phyloP scores from a whole-genome alignment of 2,797 vertebrate genomes.

The Manis crassicaudata region DNA sequence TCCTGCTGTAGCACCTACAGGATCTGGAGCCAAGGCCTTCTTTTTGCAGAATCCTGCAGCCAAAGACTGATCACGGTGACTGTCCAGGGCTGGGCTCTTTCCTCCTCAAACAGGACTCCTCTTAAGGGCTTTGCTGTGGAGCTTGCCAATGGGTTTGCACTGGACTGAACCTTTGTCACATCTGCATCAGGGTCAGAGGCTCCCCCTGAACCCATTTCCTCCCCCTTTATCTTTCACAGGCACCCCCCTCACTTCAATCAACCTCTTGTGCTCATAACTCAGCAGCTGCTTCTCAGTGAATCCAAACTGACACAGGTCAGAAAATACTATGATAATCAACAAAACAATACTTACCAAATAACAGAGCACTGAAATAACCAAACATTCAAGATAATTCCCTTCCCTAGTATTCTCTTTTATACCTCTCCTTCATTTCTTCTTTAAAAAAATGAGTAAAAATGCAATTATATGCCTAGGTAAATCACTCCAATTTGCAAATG shows the following conservation, averaged over 20 bases:
- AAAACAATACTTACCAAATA: background rate
- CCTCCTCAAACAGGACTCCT: background rate
- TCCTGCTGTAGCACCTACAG: fast-evolving
- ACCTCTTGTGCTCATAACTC: background rate
- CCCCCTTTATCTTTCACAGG: background rate
- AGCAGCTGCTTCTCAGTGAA: background rate
- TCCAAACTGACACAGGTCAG: background rate
- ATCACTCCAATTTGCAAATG: background rate
- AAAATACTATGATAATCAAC: background rate
- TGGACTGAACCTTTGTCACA: background rate
- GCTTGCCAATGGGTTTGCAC: background rate
- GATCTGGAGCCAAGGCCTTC: background rate
- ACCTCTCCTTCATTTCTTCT: background rate
- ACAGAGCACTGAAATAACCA: background rate
- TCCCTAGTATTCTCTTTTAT: background rate
- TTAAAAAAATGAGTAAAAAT: background rate
- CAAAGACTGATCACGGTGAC: background rate
- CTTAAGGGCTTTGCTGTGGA: background rate
- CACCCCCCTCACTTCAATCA: background rate
- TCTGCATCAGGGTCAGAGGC: background rate
- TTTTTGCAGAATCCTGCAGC: background rate
- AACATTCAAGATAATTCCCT: background rate
- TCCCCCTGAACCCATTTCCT: background rate
- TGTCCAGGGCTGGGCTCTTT: background rate
- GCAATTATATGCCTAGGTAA: background rate